phyloP scores from a whole-genome alignment of 2,888 invertebrate genomes.

The Hypsopygia costalis region DNA sequence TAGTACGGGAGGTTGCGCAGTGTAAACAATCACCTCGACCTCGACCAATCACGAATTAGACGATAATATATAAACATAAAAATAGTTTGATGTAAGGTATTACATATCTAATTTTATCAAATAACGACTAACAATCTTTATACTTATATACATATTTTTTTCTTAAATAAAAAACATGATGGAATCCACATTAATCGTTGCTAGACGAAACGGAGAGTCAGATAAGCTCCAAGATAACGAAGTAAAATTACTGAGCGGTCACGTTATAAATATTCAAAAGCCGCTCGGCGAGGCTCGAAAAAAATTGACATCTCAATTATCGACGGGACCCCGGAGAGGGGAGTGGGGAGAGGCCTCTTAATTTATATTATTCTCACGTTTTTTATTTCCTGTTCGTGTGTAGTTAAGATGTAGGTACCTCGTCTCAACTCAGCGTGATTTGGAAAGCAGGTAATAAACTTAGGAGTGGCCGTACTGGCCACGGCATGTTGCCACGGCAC shows the following conservation, averaged over 20 bases:
- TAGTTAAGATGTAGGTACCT: constrained; percentile 29
- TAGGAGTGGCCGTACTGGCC: not conserved
- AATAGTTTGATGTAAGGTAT: no score
- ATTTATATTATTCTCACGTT: constrained; percentile 77
- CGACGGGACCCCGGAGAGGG: constrained; percentile 32
- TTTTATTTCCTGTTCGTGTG: constrained; percentile 69
- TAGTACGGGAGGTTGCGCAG: no score
- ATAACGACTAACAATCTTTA: no score
- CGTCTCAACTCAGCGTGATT: constrained; percentile 8
- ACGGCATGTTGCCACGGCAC: not conserved
- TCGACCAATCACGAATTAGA: no score
- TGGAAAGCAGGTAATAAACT: constrained; percentile 4
- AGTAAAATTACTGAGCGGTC: constrained; percentile 67
- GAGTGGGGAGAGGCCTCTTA: constrained; percentile 38
- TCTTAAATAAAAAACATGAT: constrained; percentile 21
- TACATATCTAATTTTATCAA: no score
- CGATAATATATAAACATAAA: no score
- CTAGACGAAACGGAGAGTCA: constrained; percentile 22
- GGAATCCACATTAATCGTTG: constrained; percentile 38
- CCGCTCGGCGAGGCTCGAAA: constrained; percentile 36
- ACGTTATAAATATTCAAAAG: constrained; percentile 75
- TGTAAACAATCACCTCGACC: no score
- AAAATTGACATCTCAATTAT: constrained; percentile 80
- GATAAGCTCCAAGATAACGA: constrained; percentile 62
- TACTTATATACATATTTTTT: constrained; percentile 9